Evolutionary conservation across 2,888 invertebrate species (phyloP), one percentile per base, ranked within the genome.

Genomic region (Oligia fasciuncula): DNA sequence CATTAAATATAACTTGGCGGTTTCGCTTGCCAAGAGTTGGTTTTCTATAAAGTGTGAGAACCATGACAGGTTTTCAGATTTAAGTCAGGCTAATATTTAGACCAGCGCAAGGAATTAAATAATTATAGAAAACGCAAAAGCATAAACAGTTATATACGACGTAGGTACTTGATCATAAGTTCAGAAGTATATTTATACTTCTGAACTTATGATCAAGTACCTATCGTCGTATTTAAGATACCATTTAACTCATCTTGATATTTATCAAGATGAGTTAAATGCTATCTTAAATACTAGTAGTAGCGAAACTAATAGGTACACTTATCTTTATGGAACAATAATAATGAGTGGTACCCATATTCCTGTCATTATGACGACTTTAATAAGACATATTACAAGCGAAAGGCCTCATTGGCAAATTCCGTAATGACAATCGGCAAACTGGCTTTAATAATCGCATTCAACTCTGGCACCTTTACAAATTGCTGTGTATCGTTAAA

Each of bases 11-110:
- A 57, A 54, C 35, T 83, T 76, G 74, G 63, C 51, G 46, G 8
- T 19, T 74, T 87, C n/a, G 80, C 76, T 69, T 84, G 80, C 46
- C 63, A 75, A 73, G 72, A 65, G n/a, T 79, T 73, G n/a, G 43
- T 66, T 67, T 65, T 78, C 23, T 69, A 17, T 75, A 76, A 76
- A 35, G 73, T 78, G 67, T 86, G 66, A 69, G 79, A 84, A 70
- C 14, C 69, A 19, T 67, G 74, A 83, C 68, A 73, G 40, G 46
- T 54, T 77, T 78, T 4, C 9, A 71, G 19, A 86, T 69, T 74
- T 60, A 83, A 87, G 23, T 63, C 23, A 35, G 8, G n/a, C 35
- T 69, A 63, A 81, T 78, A 73, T 78, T 70, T n/a, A 69, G 63
- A 65, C 51, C 71, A 46, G 13, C 8, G 23, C 14, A n/a, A 76